Conservation (phyloP, 2,888 invertebrate species). For the Drosophila macrospina region DNA sequence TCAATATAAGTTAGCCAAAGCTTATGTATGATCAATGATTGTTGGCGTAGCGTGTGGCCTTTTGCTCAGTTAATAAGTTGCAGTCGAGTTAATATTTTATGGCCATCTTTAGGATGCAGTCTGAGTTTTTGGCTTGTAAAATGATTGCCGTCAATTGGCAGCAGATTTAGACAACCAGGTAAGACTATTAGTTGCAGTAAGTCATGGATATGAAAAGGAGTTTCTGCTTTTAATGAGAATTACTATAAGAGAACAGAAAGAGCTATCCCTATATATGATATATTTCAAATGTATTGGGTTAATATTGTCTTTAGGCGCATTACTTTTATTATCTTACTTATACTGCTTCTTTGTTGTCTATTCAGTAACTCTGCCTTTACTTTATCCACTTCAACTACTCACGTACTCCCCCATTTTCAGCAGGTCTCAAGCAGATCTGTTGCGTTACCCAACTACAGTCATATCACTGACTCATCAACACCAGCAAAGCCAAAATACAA, state of each 20-base stretch:
- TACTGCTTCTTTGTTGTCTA: neutral
- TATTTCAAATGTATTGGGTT: too few species aligned
- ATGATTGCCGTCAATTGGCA: neutral
- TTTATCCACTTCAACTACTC: neutral
- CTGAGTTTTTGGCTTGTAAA: conserved; percentile 27
- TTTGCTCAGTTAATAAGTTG: conserved; percentile 48
- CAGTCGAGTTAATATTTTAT: conserved; percentile 39
- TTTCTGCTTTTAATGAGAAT: too few species aligned
- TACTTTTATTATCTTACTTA: too few species aligned
- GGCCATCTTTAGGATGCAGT: conserved; percentile 40
- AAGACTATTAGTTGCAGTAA: too few species aligned
- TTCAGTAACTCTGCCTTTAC: conserved; percentile 13
- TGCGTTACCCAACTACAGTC: conserved; percentile 29
- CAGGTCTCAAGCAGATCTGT: neutral
- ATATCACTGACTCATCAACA: conserved; percentile 71
- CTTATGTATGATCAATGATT: conserved; percentile 75
- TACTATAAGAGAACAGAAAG: too few species aligned
- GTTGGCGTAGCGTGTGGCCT: conserved; percentile 76
- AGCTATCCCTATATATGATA: too few species aligned
- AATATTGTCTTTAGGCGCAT: too few species aligned
- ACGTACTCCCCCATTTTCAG: neutral
- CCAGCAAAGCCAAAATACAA: conserved; percentile 45
- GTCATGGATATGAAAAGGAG: too few species aligned
- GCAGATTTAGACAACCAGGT: neutral
- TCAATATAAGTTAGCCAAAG: conserved; percentile 65